Evolutionary conservation across 2,113 vertebrate species (phyloP).

Genomic region (Rostratula benghalensis): DNA sequence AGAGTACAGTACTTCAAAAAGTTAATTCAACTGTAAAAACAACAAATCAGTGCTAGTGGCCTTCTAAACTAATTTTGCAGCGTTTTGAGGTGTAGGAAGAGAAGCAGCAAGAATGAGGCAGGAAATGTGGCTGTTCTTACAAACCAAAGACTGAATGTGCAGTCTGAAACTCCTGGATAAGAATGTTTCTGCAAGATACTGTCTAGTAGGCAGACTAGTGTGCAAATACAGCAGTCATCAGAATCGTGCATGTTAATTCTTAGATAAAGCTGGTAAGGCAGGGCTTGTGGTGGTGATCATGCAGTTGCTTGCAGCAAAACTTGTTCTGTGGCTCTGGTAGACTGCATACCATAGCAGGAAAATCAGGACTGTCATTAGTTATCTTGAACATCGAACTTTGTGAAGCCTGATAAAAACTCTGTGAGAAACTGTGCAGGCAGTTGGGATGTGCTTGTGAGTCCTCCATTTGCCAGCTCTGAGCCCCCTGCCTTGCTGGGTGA

Average conservation of each 20-base stretch:
- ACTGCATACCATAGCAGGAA: not conserved
- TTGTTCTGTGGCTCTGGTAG: slow-evolving; percentile 27
- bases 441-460: not conserved
- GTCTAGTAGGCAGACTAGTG: not conserved
- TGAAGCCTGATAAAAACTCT: not conserved
- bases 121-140: not conserved
- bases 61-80: not conserved
- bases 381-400: not conserved
- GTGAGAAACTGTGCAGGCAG: not conserved
- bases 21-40: not conserved
- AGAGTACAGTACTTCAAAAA: not conserved
- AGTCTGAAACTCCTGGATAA: not conserved
- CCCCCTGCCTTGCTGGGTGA: not conserved
- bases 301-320: slow-evolving; percentile 30
- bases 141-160: not conserved
- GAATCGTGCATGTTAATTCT: not conserved
- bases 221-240: slow-evolving; percentile 29
- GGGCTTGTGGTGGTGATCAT: not conserved
- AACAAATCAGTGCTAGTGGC: not conserved
- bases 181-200: not conserved
- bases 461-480: not conserved
- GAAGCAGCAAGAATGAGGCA: not conserved
- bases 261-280: not conserved
- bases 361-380: slow-evolving; percentile 26
- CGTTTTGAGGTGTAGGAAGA: not conserved